Base-by-base conservation (phyloP, 2,113 vertebrate species). In the Ciconia stormi region DNA sequence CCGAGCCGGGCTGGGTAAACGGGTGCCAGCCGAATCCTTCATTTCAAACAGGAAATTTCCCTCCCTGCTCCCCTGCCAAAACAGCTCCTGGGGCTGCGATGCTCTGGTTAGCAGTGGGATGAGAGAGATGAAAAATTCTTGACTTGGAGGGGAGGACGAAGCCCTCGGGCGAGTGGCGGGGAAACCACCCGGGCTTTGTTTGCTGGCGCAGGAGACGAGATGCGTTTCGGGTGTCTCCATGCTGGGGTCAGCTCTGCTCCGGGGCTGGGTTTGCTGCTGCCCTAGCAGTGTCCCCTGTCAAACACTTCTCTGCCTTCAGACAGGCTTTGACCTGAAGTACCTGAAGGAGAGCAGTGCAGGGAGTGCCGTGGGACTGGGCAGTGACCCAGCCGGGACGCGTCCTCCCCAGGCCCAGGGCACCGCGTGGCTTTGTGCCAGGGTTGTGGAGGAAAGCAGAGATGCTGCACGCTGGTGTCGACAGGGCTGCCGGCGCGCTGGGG, bases 201-300 rank as follows among this genome's bases (percentile, higher is more conserved):
- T 80, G 63, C 72, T 66, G 44, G 11, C 30, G 58, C 34, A 25
- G 80, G 40, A 70, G 30, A 66, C 10, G 30, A 16, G 71, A 1
- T 0, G 0, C 2, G 2, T 52, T 59, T 44, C 52, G 16, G 38
- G 40, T 11, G 20, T 70, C 46, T 55, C 32, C 11, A 0, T 7
- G 4, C 36, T n/a, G 69, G 71, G 22, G 3, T 53, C 42, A 13
- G 53, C 53, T 72, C 53, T 77, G 72, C 53, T 63, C 52, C 2
- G 1, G 36, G 29, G 18, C 36, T 67, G n/a, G 38, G 7, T 53
- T 80, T 77, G 56, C 52, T 65, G 71, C 38, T 50, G 9, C 29
- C 52, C 32, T 5, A 13, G 42, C 34, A 8, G 11, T 7, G 20
- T 62, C 16, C 13, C 30, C 53, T 17, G 14, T 30, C 50, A 38